These are phyloP conservation scores for Palythoa grandis DNA, from an alignment of 92 coral and sea anemone species.

Conservation along the genomic window DNA sequence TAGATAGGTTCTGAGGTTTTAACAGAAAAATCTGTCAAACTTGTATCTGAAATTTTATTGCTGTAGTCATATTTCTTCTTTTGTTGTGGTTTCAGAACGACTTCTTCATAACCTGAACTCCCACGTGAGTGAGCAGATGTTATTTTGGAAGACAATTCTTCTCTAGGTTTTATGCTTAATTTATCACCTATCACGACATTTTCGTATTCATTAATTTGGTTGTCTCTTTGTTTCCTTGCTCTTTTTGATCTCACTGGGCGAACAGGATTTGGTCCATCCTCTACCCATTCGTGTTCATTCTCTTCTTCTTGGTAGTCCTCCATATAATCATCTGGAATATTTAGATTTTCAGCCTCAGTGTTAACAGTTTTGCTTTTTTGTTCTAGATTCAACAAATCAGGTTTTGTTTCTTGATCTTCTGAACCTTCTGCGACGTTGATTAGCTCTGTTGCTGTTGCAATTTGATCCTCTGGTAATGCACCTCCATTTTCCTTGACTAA, in stretches of 20 bases:
- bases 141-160: neutral
- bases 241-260: conserved; percentile 37
- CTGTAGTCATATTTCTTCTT: neutral
- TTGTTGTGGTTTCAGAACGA: neutral
- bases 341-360: neutral
- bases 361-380: neutral
- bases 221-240: conserved; percentile 30
- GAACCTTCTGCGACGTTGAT: neutral
- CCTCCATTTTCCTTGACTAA: neutral
- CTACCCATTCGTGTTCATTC: neutral
- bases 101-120: conserved; percentile 30
- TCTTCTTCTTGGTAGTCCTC: neutral
- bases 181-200: neutral
- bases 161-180: neutral
- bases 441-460: neutral
- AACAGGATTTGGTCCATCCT: conserved; percentile 3
- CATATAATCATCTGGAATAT: neutral
- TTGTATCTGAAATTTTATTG: neutral
- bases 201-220: neutral
- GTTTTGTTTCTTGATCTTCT: neutral
- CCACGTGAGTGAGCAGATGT: neutral
- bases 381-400: neutral
- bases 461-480: neutral
- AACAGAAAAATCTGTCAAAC: neutral
- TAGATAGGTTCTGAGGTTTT: neutral